Evolutionary conservation across 2,888 invertebrate species (phyloP).

Genomic region (Leptodirus hochenwartii): DNA sequence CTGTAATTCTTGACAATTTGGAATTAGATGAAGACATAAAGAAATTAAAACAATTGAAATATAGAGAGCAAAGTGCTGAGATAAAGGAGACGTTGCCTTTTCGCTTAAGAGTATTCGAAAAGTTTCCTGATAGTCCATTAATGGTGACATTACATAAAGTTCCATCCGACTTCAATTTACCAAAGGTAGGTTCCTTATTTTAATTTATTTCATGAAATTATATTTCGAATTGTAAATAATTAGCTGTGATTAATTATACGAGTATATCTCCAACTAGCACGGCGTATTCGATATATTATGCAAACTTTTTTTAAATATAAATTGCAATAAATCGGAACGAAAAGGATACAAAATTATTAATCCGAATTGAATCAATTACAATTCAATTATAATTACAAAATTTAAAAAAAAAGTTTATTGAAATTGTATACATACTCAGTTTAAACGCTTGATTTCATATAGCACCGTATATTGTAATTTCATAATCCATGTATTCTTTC

Average conservation of each 20-base stretch:
- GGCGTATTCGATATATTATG: too few species aligned
- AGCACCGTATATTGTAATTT: constrained; percentile 4
- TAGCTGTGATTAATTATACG: constrained; percentile 1
- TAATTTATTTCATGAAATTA: not conserved
- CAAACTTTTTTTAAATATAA: too few species aligned
- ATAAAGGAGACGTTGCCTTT: constrained; percentile 95
- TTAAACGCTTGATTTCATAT: constrained; percentile 2
- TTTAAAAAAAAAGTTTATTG: too few species aligned
- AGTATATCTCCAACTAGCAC: too few species aligned
- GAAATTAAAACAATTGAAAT: constrained; percentile 92
- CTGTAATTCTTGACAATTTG: constrained; percentile 97
- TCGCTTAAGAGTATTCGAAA: constrained; percentile 88
- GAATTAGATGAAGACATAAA: constrained; percentile 99
- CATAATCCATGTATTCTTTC: constrained; percentile 9
- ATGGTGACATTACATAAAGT: constrained; percentile 93
- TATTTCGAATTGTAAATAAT: not conserved
- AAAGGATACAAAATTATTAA: too few species aligned
- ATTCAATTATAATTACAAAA: too few species aligned
- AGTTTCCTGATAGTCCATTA: constrained; percentile 95
- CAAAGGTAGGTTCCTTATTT: constrained; percentile 42
- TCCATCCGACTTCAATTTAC: constrained; percentile 78
- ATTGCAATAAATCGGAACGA: too few species aligned
- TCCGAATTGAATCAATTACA: too few species aligned
- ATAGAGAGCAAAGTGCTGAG: constrained; percentile 94
- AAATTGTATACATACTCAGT: constrained; percentile 5